Base-by-base conservation (phyloP, 1,140 invertebrate species). In the Temnothorax curvispinosus region DNA sequence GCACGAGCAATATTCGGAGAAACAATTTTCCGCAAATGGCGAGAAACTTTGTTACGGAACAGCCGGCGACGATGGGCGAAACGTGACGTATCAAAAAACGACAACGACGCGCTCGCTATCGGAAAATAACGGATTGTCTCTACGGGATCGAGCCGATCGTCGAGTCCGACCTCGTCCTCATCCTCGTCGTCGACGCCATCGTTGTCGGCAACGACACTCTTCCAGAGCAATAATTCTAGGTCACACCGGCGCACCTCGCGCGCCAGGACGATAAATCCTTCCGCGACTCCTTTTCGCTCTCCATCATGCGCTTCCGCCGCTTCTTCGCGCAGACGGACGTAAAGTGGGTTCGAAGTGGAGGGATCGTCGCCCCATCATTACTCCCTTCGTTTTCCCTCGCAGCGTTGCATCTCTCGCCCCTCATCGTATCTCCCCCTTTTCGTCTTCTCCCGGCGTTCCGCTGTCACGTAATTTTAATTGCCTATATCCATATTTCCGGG, bases 401-500 rank as follows among this genome's bases (percentile, higher is more conserved):
- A 60, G 41, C 62, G 58, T 44, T 71, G 64, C 35, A 15, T 76
- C 27, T n/a, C 27, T 74, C 65, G 38, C 38, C 44, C 41, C 32
- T 74, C 6, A 8, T 21, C 32, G 18, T 15, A 13, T 3, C 7
- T 13, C 35, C 3, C 3, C 21, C 21, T 13, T 11, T 18, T 18
- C 74, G 5, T 13, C 13, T 13, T 4, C 8, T 7, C 2, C n/a
- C 13, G 1, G 2, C 72, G 47, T 56, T 56, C 54, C 56, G 56
- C 86, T 72, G 71, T 85, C 86, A 88, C 91, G 87, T 92, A 92
- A 92, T 92, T 92, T 92, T 92, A 92, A 92, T 92, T 92, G 91
- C 91, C 90, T 92, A 92, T 92, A 92, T 92, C 91, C 91, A 92
- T 92, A 91, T 92, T 92, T 92, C 91, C 90, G 89, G 87, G 64